Evolutionary conservation across 2,797 vertebrate species (phyloP), one percentile per base, ranked within the genome.

Genomic region (Enteromius radiatus): DNA sequence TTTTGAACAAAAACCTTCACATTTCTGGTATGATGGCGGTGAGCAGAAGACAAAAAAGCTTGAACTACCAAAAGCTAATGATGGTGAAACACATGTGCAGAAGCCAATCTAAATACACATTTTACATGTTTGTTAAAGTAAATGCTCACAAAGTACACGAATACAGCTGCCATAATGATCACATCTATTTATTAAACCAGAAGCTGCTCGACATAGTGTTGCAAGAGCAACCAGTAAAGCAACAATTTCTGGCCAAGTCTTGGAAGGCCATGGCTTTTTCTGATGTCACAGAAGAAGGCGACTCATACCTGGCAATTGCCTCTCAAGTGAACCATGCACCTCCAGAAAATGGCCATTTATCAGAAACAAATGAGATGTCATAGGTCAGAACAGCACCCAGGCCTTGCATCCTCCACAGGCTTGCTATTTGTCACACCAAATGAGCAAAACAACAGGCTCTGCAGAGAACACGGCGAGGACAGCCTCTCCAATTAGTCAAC

Each of bases 351-450:
- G 70, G 82, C 88, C 88, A 88, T 74, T 79, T 89, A 93, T 90
- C 92, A 92, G 87, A 90, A 84, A 83, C 85, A 91, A 63, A 87
- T 92, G 89, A 91, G 49, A 77, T 91, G 91, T 92, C 88, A 85
- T 49, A 90, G 85, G 88, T 88, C 86, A 89, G 88, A 90, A 88
- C 81, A 90, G 87, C 71, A 88, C 87, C 84, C 88, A 86, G 87
- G 82, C 80, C 90, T 90, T 90, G 89, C 91, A 91, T 89, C 87
- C 89, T 91, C 88, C 67, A 86, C 85, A 85, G 87, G 89, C 65
- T 45, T 12, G 21, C 76, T 88, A 89, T 92, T 92, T 94, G 91
- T 92, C 92, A 91, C 5, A 87, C 80, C 85, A 89, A 93, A 91
- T 82, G 89, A 89, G 88, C 82, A 86, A 88, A 88, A 92, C 83